Conservation (phyloP, 2,113 vertebrate genomes). For the Onychorhynchus coronatus region DNA sequence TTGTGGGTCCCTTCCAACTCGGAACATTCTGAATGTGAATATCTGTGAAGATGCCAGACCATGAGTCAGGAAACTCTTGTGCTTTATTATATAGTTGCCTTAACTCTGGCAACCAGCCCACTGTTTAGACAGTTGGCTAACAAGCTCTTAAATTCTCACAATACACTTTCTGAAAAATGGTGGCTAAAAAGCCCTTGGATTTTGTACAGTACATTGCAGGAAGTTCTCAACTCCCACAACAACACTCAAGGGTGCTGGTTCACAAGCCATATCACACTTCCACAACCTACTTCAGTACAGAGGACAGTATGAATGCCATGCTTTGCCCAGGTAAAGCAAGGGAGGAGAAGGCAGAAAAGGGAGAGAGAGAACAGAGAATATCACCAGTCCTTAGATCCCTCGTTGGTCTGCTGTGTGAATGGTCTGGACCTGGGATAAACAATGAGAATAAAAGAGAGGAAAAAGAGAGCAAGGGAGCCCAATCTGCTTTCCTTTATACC, state of each 20-base stretch:
- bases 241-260: background rate
- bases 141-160: background rate
- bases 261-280: background rate
- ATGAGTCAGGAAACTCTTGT: background rate
- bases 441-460: background rate
- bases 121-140: background rate
- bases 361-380: background rate
- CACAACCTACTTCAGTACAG: background rate
- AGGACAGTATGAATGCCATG: background rate
- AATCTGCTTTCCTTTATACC: background rate
- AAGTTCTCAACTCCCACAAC: background rate
- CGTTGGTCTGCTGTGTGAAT: fast-evolving
- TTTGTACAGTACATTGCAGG: background rate
- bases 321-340: background rate
- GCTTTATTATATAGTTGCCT: fast-evolving
- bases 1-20: background rate
- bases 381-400: background rate
- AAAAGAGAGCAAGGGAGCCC: background rate
- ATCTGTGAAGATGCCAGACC: background rate
- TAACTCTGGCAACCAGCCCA: background rate
- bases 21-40: background rate
- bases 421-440: background rate
- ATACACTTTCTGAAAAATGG: background rate
- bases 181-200: background rate
- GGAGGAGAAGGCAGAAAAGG: background rate